Conservation (phyloP, 2,888 invertebrate genomes). For the Scrobipalpa atriplicella region DNA sequence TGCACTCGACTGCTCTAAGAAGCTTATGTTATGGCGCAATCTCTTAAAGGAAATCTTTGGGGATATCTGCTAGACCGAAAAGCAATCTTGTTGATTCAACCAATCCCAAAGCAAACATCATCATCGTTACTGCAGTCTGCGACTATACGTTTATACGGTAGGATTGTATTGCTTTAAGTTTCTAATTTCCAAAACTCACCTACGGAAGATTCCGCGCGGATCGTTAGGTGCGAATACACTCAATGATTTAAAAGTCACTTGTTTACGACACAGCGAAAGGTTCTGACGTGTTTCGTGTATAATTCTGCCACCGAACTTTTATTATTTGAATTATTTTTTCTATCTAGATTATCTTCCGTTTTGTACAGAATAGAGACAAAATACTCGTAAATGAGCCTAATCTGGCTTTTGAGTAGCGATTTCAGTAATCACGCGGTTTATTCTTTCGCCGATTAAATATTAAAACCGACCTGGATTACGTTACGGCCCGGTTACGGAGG, state of each 20-base stretch:
- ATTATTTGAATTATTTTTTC: too few relatives aligned
- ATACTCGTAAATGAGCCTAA: conserved; percentile 4
- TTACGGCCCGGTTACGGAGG: conserved; percentile 41
- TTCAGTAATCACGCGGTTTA: conserved; percentile 20
- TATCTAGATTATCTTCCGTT: too few relatives aligned
- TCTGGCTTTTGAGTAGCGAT: conserved; percentile 12
- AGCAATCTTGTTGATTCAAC: not conserved
- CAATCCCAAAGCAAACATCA: not conserved
- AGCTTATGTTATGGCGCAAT: conserved; percentile 20
- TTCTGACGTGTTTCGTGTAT: too few relatives aligned
- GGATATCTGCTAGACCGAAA: not conserved
- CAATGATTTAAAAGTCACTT: too few relatives aligned
- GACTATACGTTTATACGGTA: too few relatives aligned
- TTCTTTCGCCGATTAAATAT: conserved; percentile 50
- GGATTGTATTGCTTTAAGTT: too few relatives aligned
- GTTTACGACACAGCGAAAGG: too few relatives aligned
- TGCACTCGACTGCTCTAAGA: conserved; percentile 17
- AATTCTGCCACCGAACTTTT: too few relatives aligned
- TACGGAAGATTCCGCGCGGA: too few relatives aligned
- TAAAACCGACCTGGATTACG: conserved; percentile 42
- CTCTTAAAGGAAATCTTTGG: not conserved
- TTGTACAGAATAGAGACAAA: not conserved
- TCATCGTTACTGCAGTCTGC: not conserved
- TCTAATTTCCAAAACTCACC: too few relatives aligned
- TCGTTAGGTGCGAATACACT: too few relatives aligned